Evolutionary conservation across 2,888 invertebrate genomes (phyloP).

Genomic region (Leptopilina myrica): DNA sequence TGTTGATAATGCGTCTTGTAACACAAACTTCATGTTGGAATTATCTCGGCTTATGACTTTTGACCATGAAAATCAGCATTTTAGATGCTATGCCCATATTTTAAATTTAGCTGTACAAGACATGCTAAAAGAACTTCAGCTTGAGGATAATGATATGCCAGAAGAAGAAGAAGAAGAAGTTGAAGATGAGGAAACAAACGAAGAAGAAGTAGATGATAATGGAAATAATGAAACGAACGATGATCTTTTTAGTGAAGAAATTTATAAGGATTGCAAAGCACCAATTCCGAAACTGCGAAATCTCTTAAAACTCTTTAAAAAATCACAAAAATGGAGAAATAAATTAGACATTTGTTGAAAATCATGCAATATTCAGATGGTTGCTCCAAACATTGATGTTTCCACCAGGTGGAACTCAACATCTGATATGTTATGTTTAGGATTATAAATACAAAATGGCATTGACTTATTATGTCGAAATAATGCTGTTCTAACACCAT

Average conservation of each 20-base stretch:
- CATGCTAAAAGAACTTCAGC: background rate
- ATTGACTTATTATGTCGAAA: background rate
- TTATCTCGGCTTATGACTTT: background rate
- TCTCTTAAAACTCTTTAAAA: background rate
- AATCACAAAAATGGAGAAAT: background rate
- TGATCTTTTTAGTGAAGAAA: background rate
- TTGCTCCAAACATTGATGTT: background rate
- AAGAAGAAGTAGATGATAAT: background rate
- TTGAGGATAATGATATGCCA: background rate
- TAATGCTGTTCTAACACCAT: background rate
- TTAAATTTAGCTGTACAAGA: background rate
- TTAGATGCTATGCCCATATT: background rate
- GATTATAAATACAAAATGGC: constrained; percentile 45
- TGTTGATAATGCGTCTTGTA: background rate
- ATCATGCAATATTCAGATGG: background rate
- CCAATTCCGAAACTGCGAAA: background rate
- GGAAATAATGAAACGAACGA: background rate
- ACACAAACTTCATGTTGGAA: background rate
- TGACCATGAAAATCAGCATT: background rate
- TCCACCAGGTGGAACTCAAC: constrained; percentile 46
- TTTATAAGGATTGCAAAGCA: background rate
- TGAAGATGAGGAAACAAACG: background rate
- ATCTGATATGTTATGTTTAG: constrained; percentile 48
- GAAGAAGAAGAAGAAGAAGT: background rate
- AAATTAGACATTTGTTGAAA: background rate